A percentile compares a stretch with the other conserved stretches of the same genome.
Evolutionary conservation across 1,140 invertebrate genomes (phyloP).

Genomic region (Samia ricini): DNA sequence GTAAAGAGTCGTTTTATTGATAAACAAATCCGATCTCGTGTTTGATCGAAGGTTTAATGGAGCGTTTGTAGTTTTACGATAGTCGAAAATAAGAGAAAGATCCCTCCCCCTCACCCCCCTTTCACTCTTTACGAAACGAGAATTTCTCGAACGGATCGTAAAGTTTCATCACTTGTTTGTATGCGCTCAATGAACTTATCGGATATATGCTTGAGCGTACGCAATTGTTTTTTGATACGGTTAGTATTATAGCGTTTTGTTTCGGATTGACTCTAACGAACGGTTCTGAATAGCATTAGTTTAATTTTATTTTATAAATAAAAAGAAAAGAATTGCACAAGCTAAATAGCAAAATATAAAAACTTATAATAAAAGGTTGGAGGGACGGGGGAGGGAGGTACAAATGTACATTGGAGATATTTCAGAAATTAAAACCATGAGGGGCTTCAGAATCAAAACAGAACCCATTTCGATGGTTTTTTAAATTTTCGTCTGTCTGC

Average conservation of each 20-base stretch:
- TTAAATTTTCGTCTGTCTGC: too few relatives aligned
- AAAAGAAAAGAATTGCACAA: too few relatives aligned
- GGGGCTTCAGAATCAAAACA: too few relatives aligned
- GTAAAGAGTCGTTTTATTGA: background rate
- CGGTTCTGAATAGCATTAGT: background rate
- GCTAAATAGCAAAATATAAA: too few relatives aligned
- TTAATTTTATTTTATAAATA: too few relatives aligned
- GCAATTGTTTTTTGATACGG: background rate
- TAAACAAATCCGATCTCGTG: background rate
- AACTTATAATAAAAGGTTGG: too few relatives aligned
- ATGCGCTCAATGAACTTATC: constrained; percentile 2
- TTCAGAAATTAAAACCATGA: too few relatives aligned
- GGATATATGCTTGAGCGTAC: background rate
- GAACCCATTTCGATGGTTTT: too few relatives aligned
- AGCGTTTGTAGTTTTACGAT: constrained; percentile 17
- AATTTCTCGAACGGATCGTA: constrained; percentile 6
- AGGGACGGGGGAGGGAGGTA: too few relatives aligned
- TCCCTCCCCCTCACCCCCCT: too few relatives aligned
- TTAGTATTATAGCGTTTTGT: background rate
- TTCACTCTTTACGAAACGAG: constrained; percentile 8
- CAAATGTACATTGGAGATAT: too few relatives aligned
- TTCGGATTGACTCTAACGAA: background rate
- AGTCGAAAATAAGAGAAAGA: constrained; percentile 3
- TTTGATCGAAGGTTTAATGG: constrained; percentile 6
- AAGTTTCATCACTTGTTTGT: constrained; percentile 16